Conservation (phyloP, 1,140 invertebrate species). For the Periplaneta americana region DNA sequence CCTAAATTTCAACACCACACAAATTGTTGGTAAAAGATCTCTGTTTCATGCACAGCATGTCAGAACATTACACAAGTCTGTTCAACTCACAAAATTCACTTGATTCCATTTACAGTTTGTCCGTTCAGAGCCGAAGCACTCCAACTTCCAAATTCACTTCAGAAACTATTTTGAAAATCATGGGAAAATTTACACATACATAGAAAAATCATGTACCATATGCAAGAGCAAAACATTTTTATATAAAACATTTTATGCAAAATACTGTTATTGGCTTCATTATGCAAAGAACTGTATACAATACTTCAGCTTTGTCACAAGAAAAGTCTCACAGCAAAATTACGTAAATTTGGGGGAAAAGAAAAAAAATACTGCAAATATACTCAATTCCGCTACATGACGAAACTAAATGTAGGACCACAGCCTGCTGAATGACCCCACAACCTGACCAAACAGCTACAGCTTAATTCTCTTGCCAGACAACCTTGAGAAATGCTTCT, state of each 20-base stretch:
- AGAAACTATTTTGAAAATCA: not conserved
- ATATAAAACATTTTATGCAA: conserved; percentile 54
- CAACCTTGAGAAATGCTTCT: not conserved
- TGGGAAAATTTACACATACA: not conserved
- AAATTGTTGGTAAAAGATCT: too few species aligned
- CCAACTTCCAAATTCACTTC: not conserved
- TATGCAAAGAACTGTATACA: not conserved
- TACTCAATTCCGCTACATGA: conserved; percentile 53
- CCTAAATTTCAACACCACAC: not conserved
- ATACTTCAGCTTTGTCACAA: not conserved
- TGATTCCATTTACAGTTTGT: conserved; percentile 38
- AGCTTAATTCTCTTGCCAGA: not conserved
- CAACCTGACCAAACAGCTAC: not conserved
- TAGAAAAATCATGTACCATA: not conserved
- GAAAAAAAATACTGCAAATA: conserved; percentile 47
- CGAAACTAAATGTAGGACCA: not conserved
- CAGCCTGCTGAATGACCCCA: not conserved
- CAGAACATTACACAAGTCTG: not conserved
- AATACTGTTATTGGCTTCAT: not conserved
- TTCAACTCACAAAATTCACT: not conserved
- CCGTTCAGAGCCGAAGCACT: not conserved
- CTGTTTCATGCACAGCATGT: not conserved
- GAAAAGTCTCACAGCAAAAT: not conserved
- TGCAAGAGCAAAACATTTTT: conserved; percentile 30
- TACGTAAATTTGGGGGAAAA: not conserved